phyloP scores from a whole-genome alignment of 2,113 vertebrate genomes.

The Nothoprocta pentlandii region DNA sequence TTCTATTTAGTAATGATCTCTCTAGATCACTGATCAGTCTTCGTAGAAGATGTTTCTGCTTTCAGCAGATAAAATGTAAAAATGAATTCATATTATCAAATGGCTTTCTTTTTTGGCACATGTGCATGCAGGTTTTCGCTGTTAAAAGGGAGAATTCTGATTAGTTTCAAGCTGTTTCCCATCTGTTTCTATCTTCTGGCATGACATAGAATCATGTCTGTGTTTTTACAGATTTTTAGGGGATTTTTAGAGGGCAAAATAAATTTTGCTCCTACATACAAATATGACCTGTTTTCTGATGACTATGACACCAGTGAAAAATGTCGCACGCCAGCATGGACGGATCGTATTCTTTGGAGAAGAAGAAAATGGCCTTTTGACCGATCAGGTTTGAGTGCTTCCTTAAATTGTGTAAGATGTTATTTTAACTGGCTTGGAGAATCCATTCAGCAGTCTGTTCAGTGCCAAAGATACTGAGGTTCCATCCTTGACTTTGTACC shows the following conservation, averaged over 20 bases:
- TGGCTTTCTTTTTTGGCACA: not conserved
- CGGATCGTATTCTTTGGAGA: slow-evolving; percentile 96
- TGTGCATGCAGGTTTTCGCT: not conserved
- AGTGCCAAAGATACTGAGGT: not conserved
- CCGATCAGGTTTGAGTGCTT: slow-evolving; percentile 84
- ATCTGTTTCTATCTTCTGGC: slow-evolving; percentile 13
- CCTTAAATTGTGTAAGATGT: not conserved
- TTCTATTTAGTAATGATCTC: not conserved
- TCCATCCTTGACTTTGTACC: not conserved
- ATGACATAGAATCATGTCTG: not conserved
- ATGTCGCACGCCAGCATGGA: slow-evolving; percentile 97
- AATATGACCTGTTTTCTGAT: slow-evolving; percentile 98
- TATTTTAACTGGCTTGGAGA: not conserved
- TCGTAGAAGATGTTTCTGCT: not conserved
- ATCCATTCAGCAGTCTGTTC: not conserved
- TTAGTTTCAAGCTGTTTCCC: slow-evolving; percentile 24
- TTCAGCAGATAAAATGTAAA: slow-evolving; percentile 10
- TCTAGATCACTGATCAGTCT: not conserved
- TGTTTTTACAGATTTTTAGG: slow-evolving; percentile 87
- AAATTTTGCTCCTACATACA: slow-evolving; percentile 97
- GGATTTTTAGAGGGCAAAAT: slow-evolving; percentile 94
- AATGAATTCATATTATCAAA: not conserved
- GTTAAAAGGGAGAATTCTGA: not conserved
- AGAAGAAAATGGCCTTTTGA: slow-evolving; percentile 98
- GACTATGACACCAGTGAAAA: slow-evolving; percentile 99